A percentile compares a stretch with the other conserved stretches of the same genome.
phyloP scores from a whole-genome alignment of 2,888 invertebrate genomes.

The Cerastis rubricosa region DNA sequence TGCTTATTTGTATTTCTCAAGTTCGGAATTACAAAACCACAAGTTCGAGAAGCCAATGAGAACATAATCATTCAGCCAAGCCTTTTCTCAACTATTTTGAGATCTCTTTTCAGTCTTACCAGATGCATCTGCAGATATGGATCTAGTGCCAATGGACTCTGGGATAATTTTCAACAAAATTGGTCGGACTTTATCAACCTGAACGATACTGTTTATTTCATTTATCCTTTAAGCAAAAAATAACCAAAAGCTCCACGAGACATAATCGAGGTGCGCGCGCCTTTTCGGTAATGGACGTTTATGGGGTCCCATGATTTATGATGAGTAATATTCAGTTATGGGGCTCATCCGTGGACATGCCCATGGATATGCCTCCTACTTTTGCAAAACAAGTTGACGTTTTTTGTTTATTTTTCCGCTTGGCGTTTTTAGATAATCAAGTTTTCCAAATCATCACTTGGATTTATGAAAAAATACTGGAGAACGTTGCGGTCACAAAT shows the following conservation, averaged over 20 bases:
- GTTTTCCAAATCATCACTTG: too few relatives aligned
- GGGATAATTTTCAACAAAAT: not conserved
- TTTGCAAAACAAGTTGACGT: not conserved
- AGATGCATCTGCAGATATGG: not conserved
- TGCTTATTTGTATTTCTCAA: not conserved
- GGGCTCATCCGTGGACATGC: conserved; percentile 35
- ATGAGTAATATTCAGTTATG: conserved; percentile 46
- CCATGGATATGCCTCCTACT: not conserved
- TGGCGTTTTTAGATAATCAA: not conserved
- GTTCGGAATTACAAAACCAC: not conserved
- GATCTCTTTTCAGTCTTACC: not conserved
- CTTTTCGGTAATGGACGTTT: conserved; percentile 47
- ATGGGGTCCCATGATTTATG: conserved; percentile 49
- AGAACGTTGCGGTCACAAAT: not conserved
- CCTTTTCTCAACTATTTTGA: not conserved
- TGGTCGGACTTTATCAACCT: not conserved
- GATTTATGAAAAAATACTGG: not conserved
- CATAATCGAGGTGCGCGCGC: conserved; percentile 24
- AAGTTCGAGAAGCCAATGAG: not conserved
- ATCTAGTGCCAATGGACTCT: not conserved
- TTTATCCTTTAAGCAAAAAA: conserved; percentile 1
- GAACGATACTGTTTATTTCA: not conserved
- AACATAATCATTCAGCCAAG: not conserved
- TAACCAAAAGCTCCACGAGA: conserved; percentile 10
- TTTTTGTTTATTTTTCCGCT: not conserved